phyloP scores from a whole-genome alignment of 2,888 invertebrate species.

The Beris chalybata region DNA sequence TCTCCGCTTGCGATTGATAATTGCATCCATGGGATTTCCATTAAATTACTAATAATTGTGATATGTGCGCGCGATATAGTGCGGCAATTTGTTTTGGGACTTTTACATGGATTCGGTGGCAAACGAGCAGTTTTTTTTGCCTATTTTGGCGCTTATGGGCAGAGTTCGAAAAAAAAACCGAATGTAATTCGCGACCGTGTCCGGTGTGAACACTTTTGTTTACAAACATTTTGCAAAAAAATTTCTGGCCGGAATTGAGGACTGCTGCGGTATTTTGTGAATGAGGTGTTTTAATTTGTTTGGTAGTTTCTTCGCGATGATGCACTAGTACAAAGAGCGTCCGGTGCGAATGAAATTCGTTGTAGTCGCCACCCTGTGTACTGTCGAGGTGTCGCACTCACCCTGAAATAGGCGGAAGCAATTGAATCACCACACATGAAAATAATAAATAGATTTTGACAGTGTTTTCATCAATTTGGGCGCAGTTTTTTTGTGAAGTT shows the following conservation, averaged over 20 bases:
- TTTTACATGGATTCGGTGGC: background rate
- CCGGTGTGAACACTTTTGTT: slow-evolving; percentile 16
- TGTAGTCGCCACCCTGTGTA: too few species aligned
- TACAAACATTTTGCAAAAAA: slow-evolving; percentile 26
- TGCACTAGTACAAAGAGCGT: too few species aligned
- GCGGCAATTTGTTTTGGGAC: background rate
- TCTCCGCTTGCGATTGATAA: background rate
- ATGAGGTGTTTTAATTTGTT: background rate
- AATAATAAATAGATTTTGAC: too few species aligned
- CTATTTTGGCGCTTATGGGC: slow-evolving; percentile 27
- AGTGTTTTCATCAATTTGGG: too few species aligned
- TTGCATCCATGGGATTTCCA: slow-evolving; percentile 10
- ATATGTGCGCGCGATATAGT: slow-evolving; percentile 3
- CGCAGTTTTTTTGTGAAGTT: too few species aligned
- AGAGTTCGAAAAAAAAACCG: slow-evolving; percentile 2
- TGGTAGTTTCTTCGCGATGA: too few species aligned
- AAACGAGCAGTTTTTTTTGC: background rate
- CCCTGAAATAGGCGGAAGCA: too few species aligned
- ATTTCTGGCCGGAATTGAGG: slow-evolving; percentile 14
- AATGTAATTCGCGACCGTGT: background rate
- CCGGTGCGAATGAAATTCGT: too few species aligned
- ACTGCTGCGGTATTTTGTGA: slow-evolving; percentile 2
- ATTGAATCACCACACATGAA: too few species aligned
- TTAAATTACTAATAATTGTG: slow-evolving; percentile 15
- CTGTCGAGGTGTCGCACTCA: too few species aligned